Evolutionary conservation across 2,888 invertebrate species (phyloP), one percentile per base, ranked within the genome.

Genomic region (Acrobasis repandana): DNA sequence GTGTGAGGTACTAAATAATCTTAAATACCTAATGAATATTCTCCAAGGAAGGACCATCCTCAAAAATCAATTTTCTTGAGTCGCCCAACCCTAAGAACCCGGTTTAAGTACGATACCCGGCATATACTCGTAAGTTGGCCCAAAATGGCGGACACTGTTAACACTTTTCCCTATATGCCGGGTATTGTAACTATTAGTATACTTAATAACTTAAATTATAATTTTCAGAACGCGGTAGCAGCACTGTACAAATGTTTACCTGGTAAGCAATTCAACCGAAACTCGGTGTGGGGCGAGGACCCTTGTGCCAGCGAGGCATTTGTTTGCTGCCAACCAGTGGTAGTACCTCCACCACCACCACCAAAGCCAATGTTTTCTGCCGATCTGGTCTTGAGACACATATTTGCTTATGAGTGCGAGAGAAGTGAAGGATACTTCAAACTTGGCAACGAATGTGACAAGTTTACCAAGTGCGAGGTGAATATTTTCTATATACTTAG

Each of bases 1-100:
- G 20, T 59, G 59, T 18, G 43, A 59, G 51, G 49, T 58, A 28
- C n/a, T n/a, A n/a, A n/a, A n/a, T n/a, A n/a, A n/a, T n/a, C n/a
- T n/a, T n/a, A n/a, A n/a, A n/a, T n/a, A n/a, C n/a, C n/a, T n/a
- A n/a, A n/a, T n/a, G n/a, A n/a, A n/a, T n/a, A n/a, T n/a, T n/a
- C n/a, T n/a, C n/a, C n/a, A n/a, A n/a, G n/a, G n/a, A n/a, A n/a
- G n/a, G n/a, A n/a, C n/a, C n/a, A n/a, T n/a, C n/a, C n/a, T n/a
- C n/a, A n/a, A n/a, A n/a, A n/a, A n/a, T n/a, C n/a, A n/a, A n/a
- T n/a, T n/a, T n/a, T n/a, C n/a, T n/a, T n/a, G n/a, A n/a, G n/a
- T n/a, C n/a, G n/a, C n/a, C n/a, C n/a, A n/a, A n/a, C n/a, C n/a
- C n/a, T n/a, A n/a, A n/a, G n/a, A n/a, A n/a, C n/a, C n/a, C n/a